Percentiles rank a stretch among this genome's conserved stretches.
These are phyloP conservation scores for Narcine bancroftii DNA, from an alignment of 2,113 vertebrate genomes.

Conservation along the genomic window DNA sequence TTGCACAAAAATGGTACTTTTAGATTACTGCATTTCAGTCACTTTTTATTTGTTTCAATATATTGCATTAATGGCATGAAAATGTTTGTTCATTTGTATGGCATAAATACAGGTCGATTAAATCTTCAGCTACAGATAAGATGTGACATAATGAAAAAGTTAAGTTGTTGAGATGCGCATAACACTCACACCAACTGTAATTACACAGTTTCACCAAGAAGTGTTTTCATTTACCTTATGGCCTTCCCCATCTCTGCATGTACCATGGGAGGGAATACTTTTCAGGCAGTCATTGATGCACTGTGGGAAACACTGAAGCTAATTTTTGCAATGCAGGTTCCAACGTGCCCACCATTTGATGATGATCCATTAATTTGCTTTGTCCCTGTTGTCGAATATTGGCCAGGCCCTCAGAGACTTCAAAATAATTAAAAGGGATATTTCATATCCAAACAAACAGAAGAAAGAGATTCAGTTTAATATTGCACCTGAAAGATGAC, in stretches of 20 bases:
- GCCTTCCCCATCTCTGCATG: too few species aligned
- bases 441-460: neutral
- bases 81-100: neutral
- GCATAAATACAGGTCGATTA: neutral
- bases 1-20: too few species aligned
- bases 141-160: neutral
- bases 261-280: too few species aligned
- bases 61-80: neutral
- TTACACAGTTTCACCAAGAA: neutral
- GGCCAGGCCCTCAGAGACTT: neutral
- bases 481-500: neutral
- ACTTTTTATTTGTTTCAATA: neutral
- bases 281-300: too few species aligned
- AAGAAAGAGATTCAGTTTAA: too few species aligned
- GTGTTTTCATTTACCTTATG: neutral
- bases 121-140: neutral
- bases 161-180: neutral
- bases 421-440: neutral
- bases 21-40: neutral
- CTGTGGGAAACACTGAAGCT: too few species aligned
- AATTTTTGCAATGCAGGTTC: too few species aligned
- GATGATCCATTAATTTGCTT: too few species aligned
- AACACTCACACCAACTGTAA: neutral
- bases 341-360: too few species aligned
- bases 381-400: too few species aligned